Base-by-base conservation (phyloP, 2,888 invertebrate species). In the Entomobrya multifasciata region DNA sequence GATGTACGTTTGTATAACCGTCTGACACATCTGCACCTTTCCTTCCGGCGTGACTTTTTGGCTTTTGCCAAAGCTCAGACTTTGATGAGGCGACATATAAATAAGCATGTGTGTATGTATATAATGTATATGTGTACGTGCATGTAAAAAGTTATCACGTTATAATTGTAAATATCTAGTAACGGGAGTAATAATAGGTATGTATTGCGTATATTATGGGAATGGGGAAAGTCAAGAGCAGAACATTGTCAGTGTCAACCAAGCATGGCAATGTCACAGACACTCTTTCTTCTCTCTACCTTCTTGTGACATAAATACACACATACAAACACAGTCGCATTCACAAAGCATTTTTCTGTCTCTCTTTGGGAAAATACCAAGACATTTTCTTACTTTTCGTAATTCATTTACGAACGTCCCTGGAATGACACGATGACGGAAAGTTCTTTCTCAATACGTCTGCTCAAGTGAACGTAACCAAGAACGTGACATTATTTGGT, bases 201-300 rank as follows among this genome's bases (percentile, higher is more conserved):
- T 30, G 36, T 44, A 11, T 41, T 36, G 11, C 17, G 65, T 15
- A n/a, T 11, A 44, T 8, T 22, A 36, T 36, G 36, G 20, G 41
- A 67, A 62, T 41, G 78, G 78, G 8, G 62, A 60, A 62, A 60
- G 62, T 78, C 78, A 62, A 62, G 52, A 36, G 22, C 67, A 67
- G 65, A 65, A 65, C 30, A 55, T 27, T 78, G 27, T 8, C 47
- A 27, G 78, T 78, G 62, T 22, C 77, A 41, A 17, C 62, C 78
- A 27, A 62, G 78, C 78, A 25, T 62, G 78, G 30, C 41, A 78
- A 22, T 62, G 49, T 78, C 60, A 41, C 57, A 47, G 15, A 13
- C 44, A 25, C 47, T 60, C 8, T 3, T 65, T 67, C 36, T 30
- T 62, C 30, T 62, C 2, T 65, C 41, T n/a, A n/a, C n/a, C n/a